Base-by-base conservation (phyloP, 2,113 vertebrate species). In the Ciconia boyciana region DNA sequence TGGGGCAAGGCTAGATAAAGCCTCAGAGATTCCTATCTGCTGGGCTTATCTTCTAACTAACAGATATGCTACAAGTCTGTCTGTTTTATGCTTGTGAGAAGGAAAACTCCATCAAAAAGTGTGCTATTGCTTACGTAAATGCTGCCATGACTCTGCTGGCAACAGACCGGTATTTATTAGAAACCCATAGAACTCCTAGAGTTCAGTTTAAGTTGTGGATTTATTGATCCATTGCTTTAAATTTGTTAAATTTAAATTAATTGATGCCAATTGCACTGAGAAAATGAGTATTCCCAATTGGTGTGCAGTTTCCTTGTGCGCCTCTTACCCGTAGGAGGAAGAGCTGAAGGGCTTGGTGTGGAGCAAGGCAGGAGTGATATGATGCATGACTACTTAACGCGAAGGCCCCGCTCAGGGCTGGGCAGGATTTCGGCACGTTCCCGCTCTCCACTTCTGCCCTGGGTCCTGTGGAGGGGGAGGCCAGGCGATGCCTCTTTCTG, bases 321-420 rank as follows among this genome's bases (percentile, higher is more conserved):
- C 44, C 41, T 91, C 16, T 78, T 75, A 9, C 13, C 11, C 39
- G 4, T 8, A 18, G 52, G 7, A 82, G 34, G 32, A 87, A 68
- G 61, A 81, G 39, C 69, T 84, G 44, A 75, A 43, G 41, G n/a
- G 11, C 36, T 54, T 61, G 41, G 6, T 49, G 22, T 48, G 60
- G 60, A 78, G 54, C 36, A 79, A 79, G 61, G 57, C 44, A 44
- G 13, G 16, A 66, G 44, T 0, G 5, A 25, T 16, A 5, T 2
- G 1, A 5, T n/a, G 11, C 9, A 1, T 19, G 6, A 26, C 31
- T 64, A 4, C 16, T 43, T n/a, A 16, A 32, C 28, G 2, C 2
- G 11, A 36, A 52, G 41, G 49, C 55, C 15, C 15, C 3, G 6
- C 25, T 78, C 4, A 0, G 28, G 28, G 60, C 52, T 34, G 48